A percentile compares a stretch with the other conserved stretches of the same genome.
Conservation (phyloP, 1,140 invertebrate species). For the Pseudomyrmex gracilis region DNA sequence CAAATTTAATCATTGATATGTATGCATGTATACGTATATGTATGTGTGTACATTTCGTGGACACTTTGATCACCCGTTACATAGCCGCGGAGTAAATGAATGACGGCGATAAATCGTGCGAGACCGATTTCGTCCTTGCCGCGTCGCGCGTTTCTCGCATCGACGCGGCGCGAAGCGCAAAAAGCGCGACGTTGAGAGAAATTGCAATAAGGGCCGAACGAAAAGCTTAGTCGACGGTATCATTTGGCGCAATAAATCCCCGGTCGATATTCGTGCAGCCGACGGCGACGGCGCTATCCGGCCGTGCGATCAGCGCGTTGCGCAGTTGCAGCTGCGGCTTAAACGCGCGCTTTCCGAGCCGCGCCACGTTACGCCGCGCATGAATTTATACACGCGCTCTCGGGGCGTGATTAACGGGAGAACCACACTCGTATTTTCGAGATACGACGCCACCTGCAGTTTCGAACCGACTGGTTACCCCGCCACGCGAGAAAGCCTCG, state of each 20-base stretch:
- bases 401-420: constrained; percentile 30
- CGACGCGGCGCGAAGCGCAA: constrained; percentile 39
- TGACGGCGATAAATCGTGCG: constrained; percentile 47
- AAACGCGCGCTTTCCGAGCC: constrained; percentile 29
- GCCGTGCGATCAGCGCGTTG: constrained; percentile 43
- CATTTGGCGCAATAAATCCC: constrained; percentile 60
- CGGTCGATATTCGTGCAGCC: constrained; percentile 47
- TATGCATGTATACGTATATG: no score
- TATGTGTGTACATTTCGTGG: not conserved
- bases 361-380: not conserved
- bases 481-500: not conserved
- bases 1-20: not conserved
- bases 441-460: not conserved
- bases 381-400: constrained; percentile 49
- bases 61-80: constrained; percentile 19
- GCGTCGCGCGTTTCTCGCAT: constrained; percentile 38
- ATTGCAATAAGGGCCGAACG: constrained; percentile 41
- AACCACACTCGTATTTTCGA: constrained; percentile 31
- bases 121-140: constrained; percentile 37
- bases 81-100: constrained; percentile 30
- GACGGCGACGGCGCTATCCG: constrained; percentile 57
- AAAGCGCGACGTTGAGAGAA: constrained; percentile 46
- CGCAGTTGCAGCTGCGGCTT: constrained; percentile 56
- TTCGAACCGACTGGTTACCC: not conserved
- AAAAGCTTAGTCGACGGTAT: constrained; percentile 56